Evolutionary conservation across 2,888 invertebrate genomes (phyloP).

Genomic region (Drepanosiphum platanoidis): DNA sequence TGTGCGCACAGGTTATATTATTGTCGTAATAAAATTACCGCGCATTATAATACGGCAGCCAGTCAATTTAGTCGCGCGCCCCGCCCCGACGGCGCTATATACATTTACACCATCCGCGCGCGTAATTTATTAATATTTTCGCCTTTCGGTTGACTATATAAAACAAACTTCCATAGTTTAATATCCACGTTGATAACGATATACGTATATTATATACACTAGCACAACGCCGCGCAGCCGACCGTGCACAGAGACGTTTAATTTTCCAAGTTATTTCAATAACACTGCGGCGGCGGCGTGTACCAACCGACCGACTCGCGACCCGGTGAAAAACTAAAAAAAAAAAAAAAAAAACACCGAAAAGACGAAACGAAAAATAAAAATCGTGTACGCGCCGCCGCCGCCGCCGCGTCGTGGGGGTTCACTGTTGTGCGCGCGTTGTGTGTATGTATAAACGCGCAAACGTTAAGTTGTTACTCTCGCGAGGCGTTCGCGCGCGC

Average conservation of each 20-base stretch:
- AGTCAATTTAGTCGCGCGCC: background rate
- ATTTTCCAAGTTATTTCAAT: conserved; percentile 43
- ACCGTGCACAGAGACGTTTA: conserved; percentile 26
- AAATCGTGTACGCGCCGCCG: no score
- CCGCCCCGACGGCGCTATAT: background rate
- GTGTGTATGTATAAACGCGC: background rate
- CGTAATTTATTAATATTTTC: conserved; percentile 3
- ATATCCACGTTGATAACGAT: conserved; percentile 7
- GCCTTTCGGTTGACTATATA: conserved; percentile 21
- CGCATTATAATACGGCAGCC: background rate
- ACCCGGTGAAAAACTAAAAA: background rate
- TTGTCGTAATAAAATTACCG: background rate
- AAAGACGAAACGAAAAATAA: no score
- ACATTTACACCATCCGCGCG: background rate
- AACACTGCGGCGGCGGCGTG: background rate
- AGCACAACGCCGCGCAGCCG: background rate
- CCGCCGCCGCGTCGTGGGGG: background rate
- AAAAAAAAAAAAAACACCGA: background rate
- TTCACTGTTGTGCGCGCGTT: no score
- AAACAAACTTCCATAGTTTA: conserved; percentile 41
- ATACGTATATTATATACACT: background rate
- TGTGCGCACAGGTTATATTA: background rate
- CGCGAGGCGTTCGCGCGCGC: background rate
- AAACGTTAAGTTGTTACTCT: background rate
- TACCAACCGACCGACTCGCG: no score